These are phyloP conservation scores for Tetraodon nigroviridis DNA, from an alignment of 2,113 vertebrate species.

Conservation along the genomic window DNA sequence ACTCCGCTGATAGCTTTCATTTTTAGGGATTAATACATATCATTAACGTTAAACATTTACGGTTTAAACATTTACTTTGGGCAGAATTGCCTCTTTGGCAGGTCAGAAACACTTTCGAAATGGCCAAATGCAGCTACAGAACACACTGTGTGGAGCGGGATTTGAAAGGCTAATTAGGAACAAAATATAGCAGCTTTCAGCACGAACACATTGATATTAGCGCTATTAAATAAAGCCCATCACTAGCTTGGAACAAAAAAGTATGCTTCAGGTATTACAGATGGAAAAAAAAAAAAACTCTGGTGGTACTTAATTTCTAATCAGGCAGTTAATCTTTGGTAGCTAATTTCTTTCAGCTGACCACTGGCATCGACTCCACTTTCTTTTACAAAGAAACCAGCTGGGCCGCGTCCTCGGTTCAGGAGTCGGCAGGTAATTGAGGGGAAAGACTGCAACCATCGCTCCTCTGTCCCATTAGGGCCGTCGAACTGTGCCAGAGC, in stretches of 20 bases:
- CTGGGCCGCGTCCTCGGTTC: conserved; percentile 20
- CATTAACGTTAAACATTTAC: not conserved
- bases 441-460: conserved; percentile 25
- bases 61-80: not conserved
- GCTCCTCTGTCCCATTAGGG: conserved; percentile 34
- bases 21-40: not conserved
- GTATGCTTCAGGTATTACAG: not conserved
- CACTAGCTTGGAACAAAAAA: not conserved
- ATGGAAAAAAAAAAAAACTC: not conserved
- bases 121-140: conserved; percentile 4
- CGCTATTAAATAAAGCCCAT: not conserved
- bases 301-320: conserved; percentile 12
- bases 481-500: conserved; percentile 21
- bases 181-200: conserved; percentile 11
- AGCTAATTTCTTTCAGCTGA: conserved; percentile 10
- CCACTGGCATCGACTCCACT: conserved; percentile 24
- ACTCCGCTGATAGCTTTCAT: not conserved
- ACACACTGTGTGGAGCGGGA: conserved; percentile 1
- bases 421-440: conserved; percentile 40
- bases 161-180: conserved; percentile 1
- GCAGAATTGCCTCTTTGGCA: not conserved
- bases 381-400: conserved; percentile 38
- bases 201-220: conserved; percentile 3
- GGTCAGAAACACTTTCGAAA: conserved; percentile 5
- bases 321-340: conserved; percentile 23